Percentiles rank a stretch among this genome's conserved stretches.
Conservation (phyloP, 2,113 vertebrate species). For the Genyomyrus donnyi region DNA sequence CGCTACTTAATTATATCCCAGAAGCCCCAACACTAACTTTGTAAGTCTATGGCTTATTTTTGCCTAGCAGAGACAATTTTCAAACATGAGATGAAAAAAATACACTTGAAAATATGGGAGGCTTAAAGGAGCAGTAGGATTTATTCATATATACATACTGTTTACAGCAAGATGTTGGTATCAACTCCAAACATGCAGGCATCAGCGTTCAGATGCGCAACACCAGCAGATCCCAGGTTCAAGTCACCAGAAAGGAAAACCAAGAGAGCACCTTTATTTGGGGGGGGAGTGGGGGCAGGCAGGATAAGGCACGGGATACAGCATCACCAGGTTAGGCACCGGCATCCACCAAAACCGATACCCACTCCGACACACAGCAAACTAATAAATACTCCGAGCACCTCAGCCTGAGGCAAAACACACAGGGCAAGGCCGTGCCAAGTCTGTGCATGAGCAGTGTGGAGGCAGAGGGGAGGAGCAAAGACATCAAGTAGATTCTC, state of each 20-base stretch:
- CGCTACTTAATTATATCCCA: neutral
- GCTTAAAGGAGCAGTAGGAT: conserved; percentile 54
- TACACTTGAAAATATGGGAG: neutral
- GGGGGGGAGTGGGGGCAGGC: conserved; percentile 18
- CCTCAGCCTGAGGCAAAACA: conserved; percentile 15
- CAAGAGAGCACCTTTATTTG: conserved; percentile 53
- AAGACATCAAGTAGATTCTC: conserved; percentile 18
- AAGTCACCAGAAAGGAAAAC: conserved; percentile 44
- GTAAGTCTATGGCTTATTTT: neutral
- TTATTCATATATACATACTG: conserved; percentile 66
- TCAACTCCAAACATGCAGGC: conserved; percentile 36
- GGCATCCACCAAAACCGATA: conserved; percentile 29
- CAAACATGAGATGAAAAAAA: neutral
- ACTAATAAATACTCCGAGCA: conserved; percentile 37
- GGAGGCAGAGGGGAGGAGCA: conserved; percentile 16
- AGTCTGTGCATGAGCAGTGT: conserved; percentile 25
- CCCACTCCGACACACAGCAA: conserved; percentile 31
- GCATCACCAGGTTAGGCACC: conserved; percentile 44
- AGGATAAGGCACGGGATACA: conserved; percentile 60
- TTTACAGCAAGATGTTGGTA: conserved; percentile 65
- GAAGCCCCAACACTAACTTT: neutral
- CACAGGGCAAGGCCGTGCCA: neutral
- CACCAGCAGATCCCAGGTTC: conserved; percentile 41
- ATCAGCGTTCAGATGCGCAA: conserved; percentile 42
- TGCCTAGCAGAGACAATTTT: neutral